Evolutionary conservation across 2,797 vertebrate species (phyloP).

Genomic region (Helarctos malayanus): DNA sequence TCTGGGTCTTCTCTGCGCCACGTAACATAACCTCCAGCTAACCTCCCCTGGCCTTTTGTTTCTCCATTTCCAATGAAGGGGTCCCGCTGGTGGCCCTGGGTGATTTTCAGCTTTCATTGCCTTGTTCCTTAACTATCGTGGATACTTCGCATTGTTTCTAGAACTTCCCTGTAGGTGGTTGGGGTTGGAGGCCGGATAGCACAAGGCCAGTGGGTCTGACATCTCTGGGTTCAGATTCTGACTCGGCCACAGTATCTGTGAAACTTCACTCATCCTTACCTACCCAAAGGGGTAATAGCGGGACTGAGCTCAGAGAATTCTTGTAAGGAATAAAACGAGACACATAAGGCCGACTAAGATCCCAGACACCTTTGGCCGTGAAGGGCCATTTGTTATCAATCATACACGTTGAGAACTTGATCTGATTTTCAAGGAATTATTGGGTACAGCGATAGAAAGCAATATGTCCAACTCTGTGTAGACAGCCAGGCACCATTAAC

Average conservation of each 20-base stretch:
- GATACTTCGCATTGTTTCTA: neutral
- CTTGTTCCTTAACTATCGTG: neutral
- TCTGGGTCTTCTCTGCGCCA: neutral
- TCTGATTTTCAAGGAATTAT: slow-evolving; percentile 40
- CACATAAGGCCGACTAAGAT: neutral
- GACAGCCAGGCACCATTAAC: neutral
- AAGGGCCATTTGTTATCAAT: neutral
- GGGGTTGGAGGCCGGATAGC: neutral
- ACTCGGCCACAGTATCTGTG: neutral
- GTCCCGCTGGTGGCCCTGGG: neutral
- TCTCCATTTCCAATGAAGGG: neutral
- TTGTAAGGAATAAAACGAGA: neutral
- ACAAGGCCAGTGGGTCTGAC: neutral
- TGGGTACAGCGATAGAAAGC: neutral
- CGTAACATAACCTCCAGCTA: neutral
- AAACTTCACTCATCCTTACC: neutral
- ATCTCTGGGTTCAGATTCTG: neutral
- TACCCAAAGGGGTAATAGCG: neutral
- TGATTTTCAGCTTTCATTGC: neutral
- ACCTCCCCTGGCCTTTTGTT: neutral
- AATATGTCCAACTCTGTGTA: neutral
- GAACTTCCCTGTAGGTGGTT: neutral
- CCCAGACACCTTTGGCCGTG: neutral
- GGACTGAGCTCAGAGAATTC: neutral
- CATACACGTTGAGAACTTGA: neutral